phyloP scores from a whole-genome alignment of 2,113 vertebrate species.

The Aptenodytes forsteri region DNA sequence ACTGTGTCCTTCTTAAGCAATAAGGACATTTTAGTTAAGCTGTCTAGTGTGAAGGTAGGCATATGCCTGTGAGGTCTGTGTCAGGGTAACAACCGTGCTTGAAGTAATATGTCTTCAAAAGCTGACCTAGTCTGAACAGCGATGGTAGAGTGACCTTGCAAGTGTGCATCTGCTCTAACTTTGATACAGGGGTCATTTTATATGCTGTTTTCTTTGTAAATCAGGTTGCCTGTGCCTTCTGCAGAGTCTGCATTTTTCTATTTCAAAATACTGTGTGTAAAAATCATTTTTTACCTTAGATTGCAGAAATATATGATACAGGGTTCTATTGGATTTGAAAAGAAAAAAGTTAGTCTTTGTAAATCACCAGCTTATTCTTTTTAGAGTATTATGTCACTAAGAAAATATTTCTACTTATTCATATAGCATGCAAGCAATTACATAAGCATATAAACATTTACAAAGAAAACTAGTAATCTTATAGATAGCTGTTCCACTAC shows the following conservation, averaged over 20 bases:
- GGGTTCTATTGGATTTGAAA: not conserved
- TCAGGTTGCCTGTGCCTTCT: slow-evolving; percentile 13
- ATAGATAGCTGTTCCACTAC: not conserved
- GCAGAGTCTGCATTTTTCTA: slow-evolving; percentile 42
- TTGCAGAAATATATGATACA: not conserved
- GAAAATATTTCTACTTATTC: not conserved
- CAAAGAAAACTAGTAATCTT: not conserved
- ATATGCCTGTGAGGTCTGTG: slow-evolving; percentile 5
- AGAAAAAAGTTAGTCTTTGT: not conserved
- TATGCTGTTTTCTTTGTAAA: slow-evolving; percentile 43
- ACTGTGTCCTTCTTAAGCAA: not conserved
- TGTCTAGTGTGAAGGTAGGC: not conserved
- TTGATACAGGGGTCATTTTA: slow-evolving; percentile 20
- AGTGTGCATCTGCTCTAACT: slow-evolving; percentile 33
- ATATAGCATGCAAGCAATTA: not conserved
- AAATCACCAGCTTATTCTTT: not conserved
- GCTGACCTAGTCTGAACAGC: slow-evolving; percentile 30
- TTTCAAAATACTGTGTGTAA: slow-evolving; percentile 31
- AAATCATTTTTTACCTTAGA: slow-evolving; percentile 21
- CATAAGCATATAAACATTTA: not conserved
- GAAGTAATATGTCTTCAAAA: slow-evolving; percentile 43
- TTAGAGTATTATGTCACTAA: not conserved
- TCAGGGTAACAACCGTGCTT: not conserved
- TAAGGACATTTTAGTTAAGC: not conserved
- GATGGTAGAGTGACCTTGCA: slow-evolving; percentile 24